These are phyloP conservation scores for Crotalus horridus DNA, from an alignment of 2,113 vertebrate species.

Conservation along the genomic window DNA sequence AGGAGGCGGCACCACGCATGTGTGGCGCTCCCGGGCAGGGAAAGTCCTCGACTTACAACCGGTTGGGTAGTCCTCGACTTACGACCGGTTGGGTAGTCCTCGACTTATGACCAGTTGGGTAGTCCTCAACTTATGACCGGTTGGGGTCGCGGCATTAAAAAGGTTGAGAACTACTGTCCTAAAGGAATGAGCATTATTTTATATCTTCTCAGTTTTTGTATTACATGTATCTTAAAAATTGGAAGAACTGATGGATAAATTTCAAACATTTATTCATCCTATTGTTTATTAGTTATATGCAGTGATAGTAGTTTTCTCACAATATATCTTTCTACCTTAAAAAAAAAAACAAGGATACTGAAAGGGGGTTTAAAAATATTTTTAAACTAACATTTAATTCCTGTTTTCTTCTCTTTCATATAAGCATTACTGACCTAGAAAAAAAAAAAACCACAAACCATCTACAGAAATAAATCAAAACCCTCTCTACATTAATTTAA, in stretches of 20 bases:
- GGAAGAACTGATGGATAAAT: neutral
- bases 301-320: neutral
- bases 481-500: slow-evolving; percentile 59
- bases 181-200: neutral
- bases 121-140: too few species aligned
- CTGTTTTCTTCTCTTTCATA: slow-evolving; percentile 48
- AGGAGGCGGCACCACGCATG: too few species aligned
- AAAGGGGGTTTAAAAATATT: slow-evolving; percentile 25
- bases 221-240: neutral
- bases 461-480: slow-evolving; percentile 65
- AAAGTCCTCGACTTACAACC: too few species aligned
- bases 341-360: slow-evolving; percentile 15
- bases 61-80: too few species aligned
- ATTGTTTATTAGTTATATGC: neutral
- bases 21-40: too few species aligned
- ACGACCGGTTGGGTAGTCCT: too few species aligned
- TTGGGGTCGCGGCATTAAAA: too few species aligned
- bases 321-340: neutral
- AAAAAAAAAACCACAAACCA: slow-evolving; percentile 26
- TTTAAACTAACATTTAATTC: slow-evolving; percentile 16
- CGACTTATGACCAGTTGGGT: too few species aligned
- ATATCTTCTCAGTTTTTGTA: neutral
- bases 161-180: too few species aligned
- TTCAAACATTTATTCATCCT: slow-evolving; percentile 2
- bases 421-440: slow-evolving; percentile 56